Conservation (phyloP, 2,797 vertebrate species). For the Cheirogaleus major region DNA sequence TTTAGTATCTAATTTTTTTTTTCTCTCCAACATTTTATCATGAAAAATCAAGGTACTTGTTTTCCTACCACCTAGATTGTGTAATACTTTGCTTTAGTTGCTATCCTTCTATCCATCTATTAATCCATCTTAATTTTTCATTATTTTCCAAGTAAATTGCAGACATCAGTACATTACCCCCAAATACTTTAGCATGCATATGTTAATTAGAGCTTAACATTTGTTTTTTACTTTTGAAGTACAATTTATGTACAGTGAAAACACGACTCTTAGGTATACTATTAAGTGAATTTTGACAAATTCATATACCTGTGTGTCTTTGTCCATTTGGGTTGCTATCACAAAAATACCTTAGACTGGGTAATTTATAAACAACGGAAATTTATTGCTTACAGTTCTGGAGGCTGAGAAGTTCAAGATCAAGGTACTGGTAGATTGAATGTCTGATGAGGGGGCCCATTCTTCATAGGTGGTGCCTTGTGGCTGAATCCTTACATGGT, state of each 20-base stretch:
- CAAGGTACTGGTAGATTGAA: not conserved
- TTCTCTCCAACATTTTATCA: not conserved
- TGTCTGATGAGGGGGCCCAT: not conserved
- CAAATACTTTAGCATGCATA: not conserved
- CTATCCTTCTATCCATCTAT: not conserved
- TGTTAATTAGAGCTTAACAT: not conserved
- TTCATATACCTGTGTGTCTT: not conserved
- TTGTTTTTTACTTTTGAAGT: not conserved
- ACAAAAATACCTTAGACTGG: not conserved
- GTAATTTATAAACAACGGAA: not conserved
- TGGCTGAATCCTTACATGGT: not conserved
- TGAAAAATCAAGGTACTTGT: not conserved
- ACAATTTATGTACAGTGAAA: not conserved
- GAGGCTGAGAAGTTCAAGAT: not conserved
- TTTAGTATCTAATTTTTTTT: not conserved
- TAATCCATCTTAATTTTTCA: not conserved
- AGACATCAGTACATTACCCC: not conserved
- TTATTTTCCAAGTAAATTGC: slow-evolving; percentile 12
- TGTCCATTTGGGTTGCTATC: not conserved
- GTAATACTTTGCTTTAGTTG: slow-evolving; percentile 35
- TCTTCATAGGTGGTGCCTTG: not conserved
- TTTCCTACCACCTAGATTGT: not conserved
- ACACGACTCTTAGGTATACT: not conserved
- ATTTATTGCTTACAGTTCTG: not conserved
- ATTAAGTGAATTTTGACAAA: not conserved